These are phyloP conservation scores for Ceratosolen solmsi DNA, from an alignment of 1,140 invertebrate genomes.

Conservation along the genomic window DNA sequence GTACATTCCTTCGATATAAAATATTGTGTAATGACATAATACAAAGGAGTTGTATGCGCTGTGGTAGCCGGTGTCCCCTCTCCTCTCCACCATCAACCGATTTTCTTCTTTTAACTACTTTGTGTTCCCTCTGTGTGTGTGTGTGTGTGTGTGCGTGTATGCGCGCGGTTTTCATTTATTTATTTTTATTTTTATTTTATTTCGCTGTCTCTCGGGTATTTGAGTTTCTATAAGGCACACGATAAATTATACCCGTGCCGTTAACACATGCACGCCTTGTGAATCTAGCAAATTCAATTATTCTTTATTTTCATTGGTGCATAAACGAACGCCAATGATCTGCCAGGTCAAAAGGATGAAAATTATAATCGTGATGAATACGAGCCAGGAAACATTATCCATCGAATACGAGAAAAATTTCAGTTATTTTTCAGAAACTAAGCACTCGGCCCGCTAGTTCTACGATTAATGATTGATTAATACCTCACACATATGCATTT, in stretches of 20 bases:
- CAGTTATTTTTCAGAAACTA: slow-evolving; percentile 28
- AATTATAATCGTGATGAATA: not conserved
- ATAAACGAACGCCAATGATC: slow-evolving; percentile 7
- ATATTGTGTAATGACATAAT: slow-evolving; percentile 54
- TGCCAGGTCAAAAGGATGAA: not conserved
- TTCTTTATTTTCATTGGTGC: slow-evolving; percentile 46
- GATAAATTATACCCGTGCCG: slow-evolving; percentile 40
- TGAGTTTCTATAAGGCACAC: slow-evolving; percentile 33
- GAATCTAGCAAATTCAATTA: slow-evolving; percentile 52
- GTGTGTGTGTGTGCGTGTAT: no score
- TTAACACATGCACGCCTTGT: slow-evolving; percentile 19
- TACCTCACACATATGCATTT: not conserved
- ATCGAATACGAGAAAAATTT: slow-evolving; percentile 4
- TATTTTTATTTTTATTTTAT: not conserved
- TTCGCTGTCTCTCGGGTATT: slow-evolving; percentile 14
- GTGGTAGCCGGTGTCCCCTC: not conserved
- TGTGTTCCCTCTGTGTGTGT: not conserved
- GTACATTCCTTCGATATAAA: slow-evolving; percentile 45
- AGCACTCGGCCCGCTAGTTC: not conserved
- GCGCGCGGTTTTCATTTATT: no score
- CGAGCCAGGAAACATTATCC: slow-evolving; percentile 13
- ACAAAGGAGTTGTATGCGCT: slow-evolving; percentile 46
- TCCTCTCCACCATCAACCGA: not conserved
- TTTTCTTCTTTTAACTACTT: not conserved
- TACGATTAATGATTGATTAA: slow-evolving; percentile 5